A percentile compares a stretch with the other conserved stretches of the same genome.
These are phyloP conservation scores for Lathronympha strigana DNA, from an alignment of 2,888 invertebrate species.

Conservation along the genomic window DNA sequence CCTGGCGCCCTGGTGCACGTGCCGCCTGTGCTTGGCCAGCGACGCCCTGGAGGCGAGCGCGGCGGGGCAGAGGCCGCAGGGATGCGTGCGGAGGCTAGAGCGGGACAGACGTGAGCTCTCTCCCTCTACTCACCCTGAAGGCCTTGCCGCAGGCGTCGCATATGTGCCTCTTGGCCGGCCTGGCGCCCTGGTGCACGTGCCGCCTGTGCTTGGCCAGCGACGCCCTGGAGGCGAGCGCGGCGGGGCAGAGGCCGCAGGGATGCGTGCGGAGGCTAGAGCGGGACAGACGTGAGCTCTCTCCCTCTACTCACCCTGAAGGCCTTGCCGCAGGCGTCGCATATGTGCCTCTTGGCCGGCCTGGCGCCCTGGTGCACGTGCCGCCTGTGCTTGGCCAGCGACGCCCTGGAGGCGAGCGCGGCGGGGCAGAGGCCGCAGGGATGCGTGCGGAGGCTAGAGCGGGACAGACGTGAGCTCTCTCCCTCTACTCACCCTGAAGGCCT, in stretches of 20 bases:
- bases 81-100: no score
- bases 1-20: slow-evolving; percentile 50
- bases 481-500: slow-evolving; percentile 14
- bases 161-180: slow-evolving; percentile 58
- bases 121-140: slow-evolving; percentile 18
- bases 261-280: slow-evolving; percentile 7
- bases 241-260: slow-evolving; percentile 35
- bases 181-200: slow-evolving; percentile 57
- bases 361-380: slow-evolving; percentile 22
- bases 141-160: slow-evolving; percentile 42
- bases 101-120: no score
- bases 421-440: slow-evolving; percentile 47
- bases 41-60: slow-evolving; percentile 36
- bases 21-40: slow-evolving; percentile 52
- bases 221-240: slow-evolving; percentile 58
- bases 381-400: slow-evolving; percentile 25
- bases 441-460: no score
- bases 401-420: slow-evolving; percentile 3
- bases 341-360: slow-evolving; percentile 14
- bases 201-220: slow-evolving; percentile 65
- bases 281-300: not conserved
- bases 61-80: not conserved
- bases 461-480: no score
- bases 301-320: slow-evolving; percentile 33
- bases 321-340: slow-evolving; percentile 13